Conservation (phyloP, 1,140 invertebrate genomes). For the Leptopilina boulardi region DNA sequence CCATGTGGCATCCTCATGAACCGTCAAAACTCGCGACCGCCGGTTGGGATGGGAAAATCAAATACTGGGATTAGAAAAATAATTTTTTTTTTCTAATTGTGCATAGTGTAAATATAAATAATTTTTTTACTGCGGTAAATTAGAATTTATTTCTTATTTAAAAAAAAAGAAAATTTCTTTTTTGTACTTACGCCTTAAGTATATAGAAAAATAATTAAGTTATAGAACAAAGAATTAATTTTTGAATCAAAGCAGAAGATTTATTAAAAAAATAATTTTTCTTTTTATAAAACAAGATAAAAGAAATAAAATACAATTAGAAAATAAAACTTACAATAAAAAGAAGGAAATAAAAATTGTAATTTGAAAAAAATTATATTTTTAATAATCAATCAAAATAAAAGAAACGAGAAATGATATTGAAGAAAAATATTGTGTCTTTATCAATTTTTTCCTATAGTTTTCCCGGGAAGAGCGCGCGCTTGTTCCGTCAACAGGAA, state of each 20-base stretch:
- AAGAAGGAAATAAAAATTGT: neutral
- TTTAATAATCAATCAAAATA: neutral
- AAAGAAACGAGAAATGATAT: neutral
- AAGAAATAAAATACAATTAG: too few relatives aligned
- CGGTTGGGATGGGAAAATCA: constrained; percentile 98
- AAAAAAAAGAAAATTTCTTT: too few relatives aligned
- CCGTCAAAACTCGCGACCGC: constrained; percentile 96
- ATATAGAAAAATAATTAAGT: too few relatives aligned
- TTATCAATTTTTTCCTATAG: neutral
- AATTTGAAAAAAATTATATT: neutral
- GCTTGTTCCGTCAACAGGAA: neutral
- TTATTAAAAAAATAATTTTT: too few relatives aligned
- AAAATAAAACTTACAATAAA: too few relatives aligned
- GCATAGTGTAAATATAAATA: constrained; percentile 39
- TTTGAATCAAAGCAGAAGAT: neutral
- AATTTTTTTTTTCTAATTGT: constrained; percentile 35
- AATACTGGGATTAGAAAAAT: constrained; percentile 96
- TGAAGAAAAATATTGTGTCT: neutral
- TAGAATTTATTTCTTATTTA: too few relatives aligned
- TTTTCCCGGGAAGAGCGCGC: constrained; percentile 15
- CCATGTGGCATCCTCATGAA: constrained; percentile 99
- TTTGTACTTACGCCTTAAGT: too few relatives aligned
- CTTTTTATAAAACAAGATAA: too few relatives aligned
- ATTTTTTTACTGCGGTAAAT: neutral
- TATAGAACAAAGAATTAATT: too few relatives aligned